Percentiles rank a stretch among this genome's conserved stretches.
These are phyloP conservation scores for Hypolimnas misippus DNA, from an alignment of 2,888 invertebrate genomes.

Conservation along the genomic window DNA sequence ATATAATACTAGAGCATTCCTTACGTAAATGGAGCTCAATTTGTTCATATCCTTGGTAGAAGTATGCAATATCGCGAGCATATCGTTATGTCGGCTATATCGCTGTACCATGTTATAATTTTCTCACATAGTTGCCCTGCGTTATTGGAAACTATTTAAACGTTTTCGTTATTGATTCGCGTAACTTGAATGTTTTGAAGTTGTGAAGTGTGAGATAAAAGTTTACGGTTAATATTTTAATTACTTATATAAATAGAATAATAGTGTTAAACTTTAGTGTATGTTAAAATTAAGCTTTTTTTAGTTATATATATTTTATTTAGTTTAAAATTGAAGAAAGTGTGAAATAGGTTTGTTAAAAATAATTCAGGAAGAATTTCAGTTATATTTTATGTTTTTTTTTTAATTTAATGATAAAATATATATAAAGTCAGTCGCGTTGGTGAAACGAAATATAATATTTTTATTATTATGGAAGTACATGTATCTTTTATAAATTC, in stretches of 20 bases:
- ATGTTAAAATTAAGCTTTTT: too few relatives aligned
- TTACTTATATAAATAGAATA: neutral
- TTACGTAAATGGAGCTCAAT: constrained; percentile 21
- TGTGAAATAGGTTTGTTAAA: too few relatives aligned
- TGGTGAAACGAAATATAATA: neutral
- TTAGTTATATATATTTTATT: too few relatives aligned
- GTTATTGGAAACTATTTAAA: constrained; percentile 30
- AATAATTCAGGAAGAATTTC: too few relatives aligned
- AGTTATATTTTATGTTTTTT: neutral
- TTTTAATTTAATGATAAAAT: too few relatives aligned
- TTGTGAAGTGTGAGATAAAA: neutral
- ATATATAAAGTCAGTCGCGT: too few relatives aligned
- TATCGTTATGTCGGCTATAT: constrained; percentile 7
- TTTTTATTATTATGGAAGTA: neutral
- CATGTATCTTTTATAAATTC: neutral
- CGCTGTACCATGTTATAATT: constrained; percentile 25
- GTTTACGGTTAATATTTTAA: constrained; percentile 1
- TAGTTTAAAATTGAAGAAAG: too few relatives aligned
- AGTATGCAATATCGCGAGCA: constrained; percentile 23
- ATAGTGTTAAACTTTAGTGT: too few relatives aligned
- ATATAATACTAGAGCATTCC: constrained; percentile 3
- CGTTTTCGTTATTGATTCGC: constrained; percentile 34
- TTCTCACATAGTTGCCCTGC: constrained; percentile 27
- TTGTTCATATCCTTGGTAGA: constrained; percentile 27
- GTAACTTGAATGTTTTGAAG: constrained; percentile 9